Evolutionary conservation across 2,113 vertebrate genomes (phyloP), one percentile per base, ranked within the genome.

Genomic region (Lophochroa leadbeateri): DNA sequence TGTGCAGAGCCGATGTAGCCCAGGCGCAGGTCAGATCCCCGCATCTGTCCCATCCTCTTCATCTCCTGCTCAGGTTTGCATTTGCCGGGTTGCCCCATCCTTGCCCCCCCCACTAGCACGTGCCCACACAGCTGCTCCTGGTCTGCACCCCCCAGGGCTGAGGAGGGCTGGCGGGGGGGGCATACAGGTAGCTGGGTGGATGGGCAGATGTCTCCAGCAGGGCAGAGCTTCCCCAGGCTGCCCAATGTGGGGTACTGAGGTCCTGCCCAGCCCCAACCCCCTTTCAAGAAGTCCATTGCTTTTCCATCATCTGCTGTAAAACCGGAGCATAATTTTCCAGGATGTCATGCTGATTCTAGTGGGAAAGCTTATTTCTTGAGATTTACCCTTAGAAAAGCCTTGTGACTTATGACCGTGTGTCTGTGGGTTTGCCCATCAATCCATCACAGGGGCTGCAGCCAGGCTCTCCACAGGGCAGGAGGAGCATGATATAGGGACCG

Each of bases 271-370:
- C 31, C 52, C 7, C 11, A 0, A 13, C 29, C 50, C 23, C 44
- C 18, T 70, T 60, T 69, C 28, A 58, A 82, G 57, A 53, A 77
- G 41, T 31, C 79, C 41, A 1, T 43, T 47, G 82, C 72, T 64
- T 84, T 81, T 77, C 94, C 4, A 2, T 90, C 86, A 70, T 25
- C 61, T 24, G 31, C 86, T 78, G 76, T 78, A 88, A 83, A 93
- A 82, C 49, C 85, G 20, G n/a, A 92, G 81, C 78, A 82, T 82
- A 78, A 94, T 96, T 96, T 98, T 94, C 90, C 89, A 88, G 76
- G 91, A 94, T 96, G 94, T 96, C 88, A 88, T 75, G 90, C 94
- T 95, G 93, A 96, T 96, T 95, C 96, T 94, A 69, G 60, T 65
- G 80, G 86, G 92, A 93, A 96, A 92, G 84, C 94, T 97, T 86